Evolutionary conservation across 2,113 vertebrate species (phyloP), one percentile per base, ranked within the genome.

Genomic region (Takifugu flavidus): DNA sequence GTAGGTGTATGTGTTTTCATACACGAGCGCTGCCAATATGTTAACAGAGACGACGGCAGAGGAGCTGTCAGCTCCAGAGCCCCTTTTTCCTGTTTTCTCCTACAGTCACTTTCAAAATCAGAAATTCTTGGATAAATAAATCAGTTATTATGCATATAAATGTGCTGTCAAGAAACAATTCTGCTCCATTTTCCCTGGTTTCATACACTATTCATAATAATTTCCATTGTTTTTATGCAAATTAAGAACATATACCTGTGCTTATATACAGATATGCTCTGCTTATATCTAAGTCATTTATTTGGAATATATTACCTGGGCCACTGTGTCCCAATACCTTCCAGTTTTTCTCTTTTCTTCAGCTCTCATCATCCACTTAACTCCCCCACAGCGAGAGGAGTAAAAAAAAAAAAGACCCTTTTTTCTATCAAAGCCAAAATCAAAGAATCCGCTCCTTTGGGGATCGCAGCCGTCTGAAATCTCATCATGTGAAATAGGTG

Each of bases 401-500:
- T 6, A 15, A n/a, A n/a, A n/a, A n/a, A 6, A 39, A 26, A 34
- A 53, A 25, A 57, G 49, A 57, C 43, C 47, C 56, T 70, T 67
- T 61, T 72, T 49, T 62, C 62, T 70, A 80, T 85, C 82, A 67
- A 77, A 83, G 49, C 65, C 58, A 34, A 74, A 82, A 87, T 83
- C 80, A 80, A 69, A 42, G 61, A 64, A 45, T 0, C 47, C 28
- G 26, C 53, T 70, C 77, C 65, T n/a, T 1, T 69, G 77, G 71
- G 75, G 58, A 80, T 69, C 26, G 25, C 50, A 70, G 55, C 77
- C 54, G 66, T 63, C 76, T 64, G 70, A 65, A 85, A 77, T 85
- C 74, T 72, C 76, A 79, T 84, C 74, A 79, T 82, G 74, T 77
- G 80, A 76, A 85, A 83, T 79, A 75, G 72, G 70, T 68, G 71